phyloP scores from a whole-genome alignment of 2,113 vertebrate genomes.

The Camelus bactrianus region DNA sequence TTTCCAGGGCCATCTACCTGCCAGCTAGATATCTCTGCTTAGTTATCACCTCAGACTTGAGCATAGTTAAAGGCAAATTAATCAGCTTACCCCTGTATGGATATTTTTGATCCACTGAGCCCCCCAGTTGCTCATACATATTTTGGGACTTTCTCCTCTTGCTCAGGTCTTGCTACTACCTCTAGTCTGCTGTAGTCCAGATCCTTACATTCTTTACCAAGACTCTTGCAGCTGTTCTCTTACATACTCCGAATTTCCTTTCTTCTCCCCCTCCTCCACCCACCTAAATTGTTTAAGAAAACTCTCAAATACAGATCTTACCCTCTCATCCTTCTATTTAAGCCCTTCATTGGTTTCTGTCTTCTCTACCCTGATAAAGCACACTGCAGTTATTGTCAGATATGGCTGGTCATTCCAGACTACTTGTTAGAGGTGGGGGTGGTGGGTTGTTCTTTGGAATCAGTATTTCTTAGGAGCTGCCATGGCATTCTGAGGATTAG shows the following conservation, averaged over 20 bases:
- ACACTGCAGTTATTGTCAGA: neutral
- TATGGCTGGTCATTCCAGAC: neutral
- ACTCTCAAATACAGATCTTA: neutral
- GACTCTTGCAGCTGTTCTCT: neutral
- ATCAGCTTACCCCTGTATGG: neutral
- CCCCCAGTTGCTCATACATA: neutral
- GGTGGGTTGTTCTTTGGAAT: neutral
- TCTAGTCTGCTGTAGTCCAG: neutral
- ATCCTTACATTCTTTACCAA: neutral
- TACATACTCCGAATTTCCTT: neutral
- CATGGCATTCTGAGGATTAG: neutral
- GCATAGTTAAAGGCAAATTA: neutral
- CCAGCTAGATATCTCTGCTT: neutral
- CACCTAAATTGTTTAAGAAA: neutral
- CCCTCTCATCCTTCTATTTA: neutral
- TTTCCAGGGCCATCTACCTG: neutral
- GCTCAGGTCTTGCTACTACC: neutral
- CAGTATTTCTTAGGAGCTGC: neutral
- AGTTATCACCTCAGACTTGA: slow-evolving; percentile 16
- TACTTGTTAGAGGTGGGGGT: neutral
- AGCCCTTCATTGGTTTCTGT: neutral
- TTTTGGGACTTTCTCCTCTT: neutral
- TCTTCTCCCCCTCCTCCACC: neutral
- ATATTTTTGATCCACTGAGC: neutral
- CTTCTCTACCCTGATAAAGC: neutral